These are phyloP conservation scores for Notiomystis cincta DNA, from an alignment of 2,113 vertebrate genomes.

Conservation along the genomic window DNA sequence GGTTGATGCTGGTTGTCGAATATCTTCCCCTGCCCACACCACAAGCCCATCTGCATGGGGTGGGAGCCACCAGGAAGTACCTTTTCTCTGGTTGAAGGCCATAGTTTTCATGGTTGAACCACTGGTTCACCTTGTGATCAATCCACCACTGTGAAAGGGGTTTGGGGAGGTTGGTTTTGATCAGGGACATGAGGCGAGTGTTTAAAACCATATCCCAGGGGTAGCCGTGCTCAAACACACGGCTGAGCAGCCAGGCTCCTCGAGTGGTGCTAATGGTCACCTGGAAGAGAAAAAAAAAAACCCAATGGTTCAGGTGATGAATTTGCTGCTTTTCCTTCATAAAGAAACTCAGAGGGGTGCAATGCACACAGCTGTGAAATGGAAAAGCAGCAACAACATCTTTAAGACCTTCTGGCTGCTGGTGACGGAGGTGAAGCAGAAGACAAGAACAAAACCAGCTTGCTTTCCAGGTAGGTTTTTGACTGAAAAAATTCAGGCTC, in stretches of 20 bases:
- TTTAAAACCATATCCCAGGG: conserved; percentile 78
- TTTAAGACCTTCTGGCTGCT: neutral
- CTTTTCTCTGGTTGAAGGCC: conserved; percentile 78
- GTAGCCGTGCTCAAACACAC: conserved; percentile 72
- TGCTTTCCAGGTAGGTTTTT: neutral
- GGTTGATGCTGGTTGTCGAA: neutral
- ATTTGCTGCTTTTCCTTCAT: neutral
- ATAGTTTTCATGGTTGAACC: conserved; percentile 80
- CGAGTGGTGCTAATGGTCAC: conserved; percentile 81
- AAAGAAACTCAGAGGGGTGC: neutral
- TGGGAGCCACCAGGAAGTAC: conserved; percentile 53
- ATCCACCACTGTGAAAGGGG: conserved; percentile 50
- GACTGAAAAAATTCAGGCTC: neutral
- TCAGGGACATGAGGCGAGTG: conserved; percentile 62
- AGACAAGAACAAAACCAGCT: neutral
- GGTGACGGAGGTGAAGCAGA: neutral
- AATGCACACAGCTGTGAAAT: accelerated
- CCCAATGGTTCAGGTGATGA: neutral
- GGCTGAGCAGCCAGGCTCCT: conserved; percentile 79
- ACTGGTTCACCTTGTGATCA: conserved; percentile 67
- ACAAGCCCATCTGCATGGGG: neutral
- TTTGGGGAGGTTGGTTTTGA: conserved; percentile 68
- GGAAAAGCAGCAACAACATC: neutral
- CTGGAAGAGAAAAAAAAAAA: conserved; percentile 61
- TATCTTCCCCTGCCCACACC: neutral